These are phyloP conservation scores for Hipposideros larvatus DNA, from an alignment of 2,797 vertebrate genomes.

Conservation along the genomic window DNA sequence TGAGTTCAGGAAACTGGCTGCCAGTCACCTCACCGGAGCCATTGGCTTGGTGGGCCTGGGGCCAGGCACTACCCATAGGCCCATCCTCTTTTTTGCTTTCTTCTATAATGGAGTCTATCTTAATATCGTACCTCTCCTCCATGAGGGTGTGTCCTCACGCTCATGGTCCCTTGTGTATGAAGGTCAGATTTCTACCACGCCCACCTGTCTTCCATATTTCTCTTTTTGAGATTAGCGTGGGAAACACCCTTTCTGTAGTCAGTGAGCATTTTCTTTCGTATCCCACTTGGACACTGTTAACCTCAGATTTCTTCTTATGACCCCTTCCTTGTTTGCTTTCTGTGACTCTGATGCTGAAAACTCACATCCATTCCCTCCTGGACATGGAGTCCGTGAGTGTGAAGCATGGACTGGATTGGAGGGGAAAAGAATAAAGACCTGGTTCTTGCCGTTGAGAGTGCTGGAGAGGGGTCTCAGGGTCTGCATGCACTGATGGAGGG, in stretches of 20 bases:
- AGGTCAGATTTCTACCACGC: background rate
- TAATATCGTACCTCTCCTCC: background rate
- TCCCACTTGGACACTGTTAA: background rate
- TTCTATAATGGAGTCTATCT: background rate
- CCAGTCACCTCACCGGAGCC: fast-evolving
- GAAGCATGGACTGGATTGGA: background rate
- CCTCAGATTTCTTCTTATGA: background rate
- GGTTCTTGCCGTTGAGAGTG: background rate
- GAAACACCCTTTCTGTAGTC: background rate
- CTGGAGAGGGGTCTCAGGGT: fast-evolving
- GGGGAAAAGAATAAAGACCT: background rate
- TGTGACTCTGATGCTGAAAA: background rate
- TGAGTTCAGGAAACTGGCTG: background rate
- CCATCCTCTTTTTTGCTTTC: background rate
- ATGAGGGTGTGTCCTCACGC: background rate
- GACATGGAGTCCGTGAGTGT: background rate
- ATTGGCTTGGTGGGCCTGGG: background rate
- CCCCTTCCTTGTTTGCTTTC: background rate
- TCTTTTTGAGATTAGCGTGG: background rate
- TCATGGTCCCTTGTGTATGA: background rate
- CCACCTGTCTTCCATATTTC: background rate
- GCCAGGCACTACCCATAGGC: fast-evolving
- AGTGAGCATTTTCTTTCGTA: background rate
- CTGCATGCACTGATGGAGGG: background rate
- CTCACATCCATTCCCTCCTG: background rate